These are phyloP conservation scores for Atta texana DNA, from an alignment of 1,140 invertebrate species.

Conservation along the genomic window DNA sequence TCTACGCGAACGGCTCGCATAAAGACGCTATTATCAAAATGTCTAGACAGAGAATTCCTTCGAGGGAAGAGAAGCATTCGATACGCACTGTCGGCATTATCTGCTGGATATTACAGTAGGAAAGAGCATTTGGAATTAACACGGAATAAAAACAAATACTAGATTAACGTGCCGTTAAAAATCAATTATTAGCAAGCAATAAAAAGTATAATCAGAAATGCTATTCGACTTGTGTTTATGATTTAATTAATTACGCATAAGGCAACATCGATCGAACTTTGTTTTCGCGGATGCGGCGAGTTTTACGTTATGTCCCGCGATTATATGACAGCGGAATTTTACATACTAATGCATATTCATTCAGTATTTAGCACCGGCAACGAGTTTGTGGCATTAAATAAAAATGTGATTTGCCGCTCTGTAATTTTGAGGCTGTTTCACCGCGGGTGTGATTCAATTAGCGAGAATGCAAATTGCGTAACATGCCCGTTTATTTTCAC, in stretches of 20 bases:
- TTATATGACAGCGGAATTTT: slow-evolving; percentile 41
- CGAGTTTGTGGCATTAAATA: slow-evolving; percentile 44
- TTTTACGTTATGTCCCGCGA: background rate
- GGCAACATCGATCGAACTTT: slow-evolving; percentile 19
- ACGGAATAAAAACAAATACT: background rate
- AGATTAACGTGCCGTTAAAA: background rate
- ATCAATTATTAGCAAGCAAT: background rate
- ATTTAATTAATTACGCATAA: slow-evolving; percentile 30
- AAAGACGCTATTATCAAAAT: slow-evolving; percentile 62
- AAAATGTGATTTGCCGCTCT: slow-evolving; percentile 57
- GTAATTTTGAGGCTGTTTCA: slow-evolving; percentile 46
- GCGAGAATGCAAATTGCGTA: slow-evolving; percentile 44
- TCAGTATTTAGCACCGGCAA: slow-evolving; percentile 23
- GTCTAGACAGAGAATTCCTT: slow-evolving; percentile 54
- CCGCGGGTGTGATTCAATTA: slow-evolving; percentile 51
- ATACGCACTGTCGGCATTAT: background rate
- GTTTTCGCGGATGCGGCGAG: slow-evolving; percentile 1
- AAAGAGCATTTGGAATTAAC: background rate
- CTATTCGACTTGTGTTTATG: background rate
- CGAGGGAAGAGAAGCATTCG: background rate
- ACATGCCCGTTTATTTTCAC: slow-evolving; percentile 30
- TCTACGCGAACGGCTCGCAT: slow-evolving; percentile 40
- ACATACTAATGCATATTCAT: slow-evolving; percentile 57
- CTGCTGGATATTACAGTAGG: background rate
- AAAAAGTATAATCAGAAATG: background rate